phyloP scores from a whole-genome alignment of 2,888 invertebrate species.

The Chrysopilus asiliformis region DNA sequence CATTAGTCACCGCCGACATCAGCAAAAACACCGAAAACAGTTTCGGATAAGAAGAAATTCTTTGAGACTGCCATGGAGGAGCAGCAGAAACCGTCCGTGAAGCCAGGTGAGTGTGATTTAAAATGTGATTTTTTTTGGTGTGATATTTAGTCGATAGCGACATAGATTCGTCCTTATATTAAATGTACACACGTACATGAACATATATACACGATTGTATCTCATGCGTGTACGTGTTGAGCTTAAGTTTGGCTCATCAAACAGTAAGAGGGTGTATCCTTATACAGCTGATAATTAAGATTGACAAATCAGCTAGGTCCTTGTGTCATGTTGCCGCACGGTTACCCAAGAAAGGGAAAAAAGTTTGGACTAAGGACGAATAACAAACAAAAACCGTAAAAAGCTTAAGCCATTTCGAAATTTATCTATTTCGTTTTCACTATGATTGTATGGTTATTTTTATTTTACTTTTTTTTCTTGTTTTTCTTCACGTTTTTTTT shows the following conservation, averaged over 20 bases:
- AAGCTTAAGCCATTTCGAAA: neutral
- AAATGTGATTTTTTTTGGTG: no score
- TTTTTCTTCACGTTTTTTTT: conserved; percentile 4
- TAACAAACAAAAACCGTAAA: no score
- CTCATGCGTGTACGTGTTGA: no score
- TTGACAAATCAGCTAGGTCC: conserved; percentile 5
- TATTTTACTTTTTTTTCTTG: conserved; percentile 10
- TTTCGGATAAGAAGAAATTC: conserved; percentile 87
- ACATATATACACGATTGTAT: no score
- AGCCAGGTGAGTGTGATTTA: conserved; percentile 49
- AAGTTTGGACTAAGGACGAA: no score
- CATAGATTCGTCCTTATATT: no score
- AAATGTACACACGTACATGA: no score
- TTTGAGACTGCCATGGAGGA: conserved; percentile 95
- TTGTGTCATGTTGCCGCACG: no score
- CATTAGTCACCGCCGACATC: conserved; percentile 48
- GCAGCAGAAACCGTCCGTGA: conserved; percentile 70
- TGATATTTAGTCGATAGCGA: no score
- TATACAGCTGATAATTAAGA: conserved; percentile 3
- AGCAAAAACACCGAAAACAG: conserved; percentile 65
- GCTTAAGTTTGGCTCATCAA: no score
- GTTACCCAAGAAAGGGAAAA: no score
- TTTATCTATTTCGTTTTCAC: neutral
- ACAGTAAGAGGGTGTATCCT: no score
- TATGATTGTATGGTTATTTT: conserved; percentile 7